phyloP scores from a whole-genome alignment of 2,888 invertebrate species.

The Yponomeuta sedellus region DNA sequence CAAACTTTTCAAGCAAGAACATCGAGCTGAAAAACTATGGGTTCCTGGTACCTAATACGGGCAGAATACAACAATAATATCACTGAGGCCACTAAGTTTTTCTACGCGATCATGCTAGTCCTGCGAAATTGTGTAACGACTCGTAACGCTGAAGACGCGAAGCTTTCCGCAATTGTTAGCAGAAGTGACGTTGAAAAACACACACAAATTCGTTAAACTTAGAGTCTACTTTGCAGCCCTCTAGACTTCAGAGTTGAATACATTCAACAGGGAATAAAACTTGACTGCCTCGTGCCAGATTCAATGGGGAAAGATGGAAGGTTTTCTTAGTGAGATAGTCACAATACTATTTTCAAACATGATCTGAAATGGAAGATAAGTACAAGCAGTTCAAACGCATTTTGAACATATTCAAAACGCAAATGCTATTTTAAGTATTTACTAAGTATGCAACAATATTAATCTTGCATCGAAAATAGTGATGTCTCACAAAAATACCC shows the following conservation, averaged over 20 bases:
- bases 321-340: background rate
- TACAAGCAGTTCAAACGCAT: no score
- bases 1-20: no score
- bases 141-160: background rate
- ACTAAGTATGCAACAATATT: no score
- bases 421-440: no score
- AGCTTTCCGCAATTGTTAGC: background rate
- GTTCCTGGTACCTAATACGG: no score
- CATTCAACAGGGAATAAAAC: background rate
- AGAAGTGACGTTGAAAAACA: slow-evolving; percentile 10
- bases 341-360: background rate
- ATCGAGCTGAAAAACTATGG: no score
- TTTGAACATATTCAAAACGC: no score
- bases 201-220: slow-evolving; percentile 6
- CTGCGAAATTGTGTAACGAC: background rate
- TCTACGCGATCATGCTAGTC: background rate
- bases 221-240: background rate
- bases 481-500: background rate
- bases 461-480: no score
- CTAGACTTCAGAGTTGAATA: background rate
- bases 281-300: background rate
- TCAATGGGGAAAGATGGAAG: background rate
- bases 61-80: no score
- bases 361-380: no score
- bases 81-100: slow-evolving; percentile 20